Conservation (phyloP, 2,888 invertebrate genomes). For the Tyria jacobaeae region DNA sequence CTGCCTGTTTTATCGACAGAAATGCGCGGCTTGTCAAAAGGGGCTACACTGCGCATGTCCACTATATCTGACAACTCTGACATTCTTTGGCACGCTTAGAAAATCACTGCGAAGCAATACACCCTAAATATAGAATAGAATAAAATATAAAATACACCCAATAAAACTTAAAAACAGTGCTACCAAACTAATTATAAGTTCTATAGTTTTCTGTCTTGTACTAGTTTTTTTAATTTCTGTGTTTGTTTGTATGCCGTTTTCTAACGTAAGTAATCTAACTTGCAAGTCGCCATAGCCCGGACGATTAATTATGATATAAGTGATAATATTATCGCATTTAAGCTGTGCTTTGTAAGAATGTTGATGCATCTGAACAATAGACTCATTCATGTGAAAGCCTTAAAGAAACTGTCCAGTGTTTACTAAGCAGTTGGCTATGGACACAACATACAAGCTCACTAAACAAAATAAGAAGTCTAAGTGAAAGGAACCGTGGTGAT, state of each 20-base stretch:
- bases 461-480: constrained; percentile 50
- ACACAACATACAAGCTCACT: constrained; percentile 30
- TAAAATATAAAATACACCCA: constrained; percentile 52
- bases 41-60: constrained; percentile 69
- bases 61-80: constrained; percentile 70
- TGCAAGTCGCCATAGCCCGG: constrained; percentile 68
- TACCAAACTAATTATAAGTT: constrained; percentile 25
- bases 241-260: constrained; percentile 55
- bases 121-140: constrained; percentile 63
- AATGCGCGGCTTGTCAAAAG: constrained; percentile 68
- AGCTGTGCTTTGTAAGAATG: constrained; percentile 55
- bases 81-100: constrained; percentile 72
- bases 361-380: constrained; percentile 45
- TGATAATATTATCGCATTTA: constrained; percentile 49
- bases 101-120: constrained; percentile 69
- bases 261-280: constrained; percentile 58
- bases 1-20: constrained; percentile 78
- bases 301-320: constrained; percentile 60
- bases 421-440: constrained; percentile 37
- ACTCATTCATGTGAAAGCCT: constrained; percentile 33
- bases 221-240: constrained; percentile 31
- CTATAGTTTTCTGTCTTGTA: constrained; percentile 28
- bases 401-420: constrained; percentile 34
- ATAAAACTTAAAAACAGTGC: constrained; percentile 32
- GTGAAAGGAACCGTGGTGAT: constrained; percentile 41